phyloP scores from a whole-genome alignment of 2,113 vertebrate species.

The Peromyscus californicus region DNA sequence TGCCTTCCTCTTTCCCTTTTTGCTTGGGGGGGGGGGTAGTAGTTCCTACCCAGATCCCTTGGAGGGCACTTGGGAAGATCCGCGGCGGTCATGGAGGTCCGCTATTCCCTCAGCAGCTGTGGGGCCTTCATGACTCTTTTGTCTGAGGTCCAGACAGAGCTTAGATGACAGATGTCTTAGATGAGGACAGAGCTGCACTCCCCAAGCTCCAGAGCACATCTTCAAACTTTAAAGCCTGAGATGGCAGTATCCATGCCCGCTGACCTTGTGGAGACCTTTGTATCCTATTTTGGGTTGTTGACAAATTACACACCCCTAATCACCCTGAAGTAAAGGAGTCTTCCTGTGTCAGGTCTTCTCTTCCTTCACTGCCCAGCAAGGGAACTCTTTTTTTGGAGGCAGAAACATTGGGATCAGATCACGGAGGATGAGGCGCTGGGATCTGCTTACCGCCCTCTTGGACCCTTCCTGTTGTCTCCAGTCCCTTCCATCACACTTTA shows the following conservation, averaged over 20 bases:
- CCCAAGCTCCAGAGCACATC: background rate
- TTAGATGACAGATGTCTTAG: too few relatives aligned
- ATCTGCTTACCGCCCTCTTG: background rate
- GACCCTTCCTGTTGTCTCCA: accelerated
- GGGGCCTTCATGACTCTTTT: background rate
- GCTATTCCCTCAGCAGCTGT: background rate
- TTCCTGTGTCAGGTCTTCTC: accelerated
- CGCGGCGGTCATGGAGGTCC: background rate
- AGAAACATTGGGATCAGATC: background rate
- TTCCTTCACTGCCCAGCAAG: background rate
- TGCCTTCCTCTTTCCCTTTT: background rate
- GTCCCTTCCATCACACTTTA: background rate
- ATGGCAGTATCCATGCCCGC: background rate
- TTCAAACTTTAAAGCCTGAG: background rate
- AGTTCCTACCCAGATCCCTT: background rate
- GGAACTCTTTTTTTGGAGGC: background rate
- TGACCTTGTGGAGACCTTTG: background rate
- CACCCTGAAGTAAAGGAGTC: too few relatives aligned
- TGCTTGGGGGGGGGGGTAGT: background rate
- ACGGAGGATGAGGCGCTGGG: too few relatives aligned
- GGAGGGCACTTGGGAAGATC: background rate
- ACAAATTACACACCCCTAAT: background rate
- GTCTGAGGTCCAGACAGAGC: too few relatives aligned
- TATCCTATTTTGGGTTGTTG: background rate
- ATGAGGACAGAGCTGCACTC: background rate